phyloP scores from a whole-genome alignment of 2,797 vertebrate genomes.

The Oreortyx pictus region DNA sequence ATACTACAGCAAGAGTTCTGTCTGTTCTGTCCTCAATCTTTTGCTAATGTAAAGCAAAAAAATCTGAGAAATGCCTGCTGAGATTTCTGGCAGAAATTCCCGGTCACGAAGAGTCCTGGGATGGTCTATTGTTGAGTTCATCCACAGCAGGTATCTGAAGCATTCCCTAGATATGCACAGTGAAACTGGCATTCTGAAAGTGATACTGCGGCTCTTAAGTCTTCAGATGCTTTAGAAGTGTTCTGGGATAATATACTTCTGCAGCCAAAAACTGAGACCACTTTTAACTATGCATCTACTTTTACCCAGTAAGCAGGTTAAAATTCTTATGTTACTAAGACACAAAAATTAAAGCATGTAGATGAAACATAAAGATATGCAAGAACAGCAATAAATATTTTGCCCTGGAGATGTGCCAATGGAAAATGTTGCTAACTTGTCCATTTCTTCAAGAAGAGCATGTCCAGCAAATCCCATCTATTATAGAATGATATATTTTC shows the following conservation, averaged over 20 bases:
- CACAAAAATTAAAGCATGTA: slow-evolving; percentile 42
- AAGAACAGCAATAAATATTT: slow-evolving; percentile 47
- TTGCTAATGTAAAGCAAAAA: neutral
- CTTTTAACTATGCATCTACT: slow-evolving; percentile 42
- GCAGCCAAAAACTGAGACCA: neutral
- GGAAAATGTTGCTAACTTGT: slow-evolving; percentile 64
- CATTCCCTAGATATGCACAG: neutral
- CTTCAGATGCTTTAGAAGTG: slow-evolving; percentile 14
- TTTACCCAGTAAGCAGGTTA: slow-evolving; percentile 35
- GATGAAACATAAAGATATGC: slow-evolving; percentile 33
- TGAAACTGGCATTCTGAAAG: slow-evolving; percentile 41
- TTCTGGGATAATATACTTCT: slow-evolving; percentile 6
- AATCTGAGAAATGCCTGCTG: neutral
- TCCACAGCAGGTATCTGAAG: slow-evolving; percentile 39
- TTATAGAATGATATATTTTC: slow-evolving; percentile 28
- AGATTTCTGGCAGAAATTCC: slow-evolving; percentile 2
- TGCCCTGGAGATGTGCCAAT: slow-evolving; percentile 47
- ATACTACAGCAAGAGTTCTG: neutral
- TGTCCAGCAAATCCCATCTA: slow-evolving; percentile 56
- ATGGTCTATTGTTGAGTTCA: neutral
- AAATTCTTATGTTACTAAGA: neutral
- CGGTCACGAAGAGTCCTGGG: neutral
- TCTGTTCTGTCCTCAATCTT: neutral
- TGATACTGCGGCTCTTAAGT: slow-evolving; percentile 11
- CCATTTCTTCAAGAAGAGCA: slow-evolving; percentile 32